phyloP scores from a whole-genome alignment of 2,888 invertebrate species.

The Galerucella pusilla region DNA sequence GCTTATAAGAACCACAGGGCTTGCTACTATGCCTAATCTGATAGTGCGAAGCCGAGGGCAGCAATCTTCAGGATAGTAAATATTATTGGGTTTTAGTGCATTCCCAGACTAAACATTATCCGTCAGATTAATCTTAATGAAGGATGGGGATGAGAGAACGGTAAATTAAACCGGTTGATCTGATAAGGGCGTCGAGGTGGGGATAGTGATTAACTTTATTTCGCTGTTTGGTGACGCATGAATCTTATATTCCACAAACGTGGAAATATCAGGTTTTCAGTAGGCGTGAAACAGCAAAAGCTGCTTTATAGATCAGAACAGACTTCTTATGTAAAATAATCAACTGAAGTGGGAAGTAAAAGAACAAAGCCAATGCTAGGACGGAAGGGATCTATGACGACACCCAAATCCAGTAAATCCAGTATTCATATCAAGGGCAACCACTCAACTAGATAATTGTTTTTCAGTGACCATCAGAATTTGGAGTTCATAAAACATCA shows the following conservation, averaged over 20 bases:
- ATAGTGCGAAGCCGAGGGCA: constrained; percentile 40
- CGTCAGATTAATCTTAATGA: constrained; percentile 46
- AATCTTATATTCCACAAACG: background rate
- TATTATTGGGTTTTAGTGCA: constrained; percentile 52
- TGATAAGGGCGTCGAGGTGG: constrained; percentile 17
- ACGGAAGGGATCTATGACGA: no score
- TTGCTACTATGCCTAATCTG: constrained; percentile 44
- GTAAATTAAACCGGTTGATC: constrained; percentile 37
- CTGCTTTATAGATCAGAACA: no score
- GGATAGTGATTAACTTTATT: constrained; percentile 30
- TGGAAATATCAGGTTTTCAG: background rate
- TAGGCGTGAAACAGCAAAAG: no score
- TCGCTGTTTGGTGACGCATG: background rate
- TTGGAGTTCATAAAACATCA: no score
- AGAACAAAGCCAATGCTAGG: no score
- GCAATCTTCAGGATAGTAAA: constrained; percentile 48
- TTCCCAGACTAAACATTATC: constrained; percentile 47
- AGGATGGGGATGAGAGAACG: constrained; percentile 31
- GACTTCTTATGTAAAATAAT: no score
- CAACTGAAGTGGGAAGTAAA: no score
- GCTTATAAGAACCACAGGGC: constrained; percentile 32
- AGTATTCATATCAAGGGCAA: no score
- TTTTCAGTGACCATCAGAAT: no score
- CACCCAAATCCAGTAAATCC: no score
- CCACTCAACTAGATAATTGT: no score